phyloP scores from a whole-genome alignment of 2,797 vertebrate species.

The Mormyrops boulengeri region DNA sequence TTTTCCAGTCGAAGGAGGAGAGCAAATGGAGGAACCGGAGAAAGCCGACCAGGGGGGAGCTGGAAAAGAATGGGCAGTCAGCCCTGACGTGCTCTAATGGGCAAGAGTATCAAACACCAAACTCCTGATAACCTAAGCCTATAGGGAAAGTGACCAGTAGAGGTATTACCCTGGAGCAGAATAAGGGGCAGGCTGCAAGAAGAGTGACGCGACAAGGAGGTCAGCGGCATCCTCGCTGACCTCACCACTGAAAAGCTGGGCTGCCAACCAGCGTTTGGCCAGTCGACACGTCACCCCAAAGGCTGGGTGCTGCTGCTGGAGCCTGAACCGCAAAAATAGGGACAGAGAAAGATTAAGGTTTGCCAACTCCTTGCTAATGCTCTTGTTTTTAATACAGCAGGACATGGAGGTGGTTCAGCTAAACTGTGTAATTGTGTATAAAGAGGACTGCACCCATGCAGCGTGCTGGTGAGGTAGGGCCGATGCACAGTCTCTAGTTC shows the following conservation, averaged over 20 bases:
- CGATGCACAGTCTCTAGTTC: conserved; percentile 75
- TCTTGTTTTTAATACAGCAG: not conserved
- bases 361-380: not conserved
- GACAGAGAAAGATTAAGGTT: not conserved
- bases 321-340: conserved; percentile 50
- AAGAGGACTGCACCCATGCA: conserved; percentile 75
- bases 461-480: conserved; percentile 79
- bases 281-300: conserved; percentile 80
- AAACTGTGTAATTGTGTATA: not conserved
- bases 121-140: not conserved
- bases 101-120: not conserved
- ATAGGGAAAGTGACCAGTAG: not conserved
- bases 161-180: conserved; percentile 73
- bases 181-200: conserved; percentile 83
- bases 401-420: not conserved
- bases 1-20: conserved; percentile 91
- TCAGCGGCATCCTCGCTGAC: conserved; percentile 81
- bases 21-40: conserved; percentile 85
- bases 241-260: conserved; percentile 76
- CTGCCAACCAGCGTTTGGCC: conserved; percentile 86
- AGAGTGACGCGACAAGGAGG: conserved; percentile 80
- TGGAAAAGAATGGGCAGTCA: conserved; percentile 38
- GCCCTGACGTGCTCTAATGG: not conserved
- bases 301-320: conserved; percentile 85
- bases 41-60: conserved; percentile 90